Percentiles rank a stretch among this genome's conserved stretches.
Evolutionary conservation across 2,888 invertebrate species (phyloP).

Genomic region (Galeopsomyia nigrocyanea): DNA sequence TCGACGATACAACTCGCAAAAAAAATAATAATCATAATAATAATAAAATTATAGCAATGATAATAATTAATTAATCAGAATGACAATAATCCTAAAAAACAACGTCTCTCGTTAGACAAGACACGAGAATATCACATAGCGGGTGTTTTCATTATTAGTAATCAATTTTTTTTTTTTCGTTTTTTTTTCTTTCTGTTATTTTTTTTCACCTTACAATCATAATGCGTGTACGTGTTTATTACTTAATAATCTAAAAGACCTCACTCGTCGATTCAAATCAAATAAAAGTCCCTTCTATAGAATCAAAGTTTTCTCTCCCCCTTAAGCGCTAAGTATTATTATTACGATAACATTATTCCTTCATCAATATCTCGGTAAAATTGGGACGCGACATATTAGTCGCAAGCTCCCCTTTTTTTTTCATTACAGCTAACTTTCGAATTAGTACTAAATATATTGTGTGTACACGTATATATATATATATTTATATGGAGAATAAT

Average conservation of each 20-base stretch:
- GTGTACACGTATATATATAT: conserved; percentile 19
- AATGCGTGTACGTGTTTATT: conserved; percentile 43
- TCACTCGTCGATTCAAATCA: conserved; percentile 36
- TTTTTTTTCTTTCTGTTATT: conserved; percentile 37
- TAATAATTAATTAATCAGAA: conserved; percentile 23
- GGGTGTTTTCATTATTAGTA: conserved; percentile 56
- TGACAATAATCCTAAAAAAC: conserved; percentile 53
- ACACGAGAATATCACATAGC: conserved; percentile 68
- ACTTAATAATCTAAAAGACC: conserved; percentile 42
- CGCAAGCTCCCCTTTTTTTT: neutral
- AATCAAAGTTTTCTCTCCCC: conserved; percentile 6
- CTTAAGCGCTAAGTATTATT: conserved; percentile 40
- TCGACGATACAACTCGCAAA: conserved; percentile 21
- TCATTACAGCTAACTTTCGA: conserved; percentile 5
- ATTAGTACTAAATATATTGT: conserved; percentile 18
- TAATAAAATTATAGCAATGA: conserved; percentile 23
- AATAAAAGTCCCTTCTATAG: conserved; percentile 29
- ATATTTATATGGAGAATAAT: neutral
- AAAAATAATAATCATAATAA: conserved; percentile 27
- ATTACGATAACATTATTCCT: conserved; percentile 12
- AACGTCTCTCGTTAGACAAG: conserved; percentile 67
- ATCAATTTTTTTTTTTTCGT: conserved; percentile 26
- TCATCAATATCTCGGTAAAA: conserved; percentile 28
- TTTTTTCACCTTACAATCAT: conserved; percentile 43
- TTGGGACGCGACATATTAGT: conserved; percentile 8